Base-by-base conservation (phyloP, 2,888 invertebrate species). In the Luperina testacea region DNA sequence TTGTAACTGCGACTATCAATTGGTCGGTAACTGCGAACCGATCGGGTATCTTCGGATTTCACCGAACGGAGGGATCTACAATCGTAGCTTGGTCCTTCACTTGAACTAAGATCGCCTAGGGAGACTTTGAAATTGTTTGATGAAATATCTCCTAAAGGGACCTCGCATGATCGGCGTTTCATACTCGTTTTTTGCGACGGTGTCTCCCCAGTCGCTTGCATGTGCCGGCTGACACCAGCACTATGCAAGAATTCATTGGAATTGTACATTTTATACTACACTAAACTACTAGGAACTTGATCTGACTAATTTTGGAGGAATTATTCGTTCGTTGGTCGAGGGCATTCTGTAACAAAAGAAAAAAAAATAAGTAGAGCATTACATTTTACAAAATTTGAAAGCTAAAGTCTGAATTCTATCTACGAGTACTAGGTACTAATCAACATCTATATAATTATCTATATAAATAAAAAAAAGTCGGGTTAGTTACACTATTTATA, bases 91-190 rank as follows among this genome's bases (percentile, higher is more conserved):
- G 91, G 91, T 0, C 92, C 92, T 51, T 96, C 95, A 61, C 90
- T 93, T 0, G 96, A 81, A 77, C 87, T 95, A 9, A 97, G 93
- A 82, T 97, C 96, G 0, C 95, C 95, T 80, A 96, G 77, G 9
- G 97, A 97, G n/a, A 97, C 95, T 88, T 97, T 97, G 85, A 97
- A 97, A 87, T 96, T 96, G 82, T 95, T 96, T 0, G 95, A 94
- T 0, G 96, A 95, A 73, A 96, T 96, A 63, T 97, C 97, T 17
- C 97, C 97, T 88, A 97, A 90, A 57, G 97, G 97, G 0, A 97
- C 97, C 80, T 97, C 97, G 88, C 97, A 96, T 0, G 97, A 96
- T 0, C 97, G 92, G 9, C 97, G 89, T 82, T 97, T 97, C 97
- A 97, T 96, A 74, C 95, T 96, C 0, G 96, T 95, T 88, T 96